Evolutionary conservation across 2,113 vertebrate genomes (phyloP), one percentile per base, ranked within the genome.

Genomic region (Siphamia tubifer): DNA sequence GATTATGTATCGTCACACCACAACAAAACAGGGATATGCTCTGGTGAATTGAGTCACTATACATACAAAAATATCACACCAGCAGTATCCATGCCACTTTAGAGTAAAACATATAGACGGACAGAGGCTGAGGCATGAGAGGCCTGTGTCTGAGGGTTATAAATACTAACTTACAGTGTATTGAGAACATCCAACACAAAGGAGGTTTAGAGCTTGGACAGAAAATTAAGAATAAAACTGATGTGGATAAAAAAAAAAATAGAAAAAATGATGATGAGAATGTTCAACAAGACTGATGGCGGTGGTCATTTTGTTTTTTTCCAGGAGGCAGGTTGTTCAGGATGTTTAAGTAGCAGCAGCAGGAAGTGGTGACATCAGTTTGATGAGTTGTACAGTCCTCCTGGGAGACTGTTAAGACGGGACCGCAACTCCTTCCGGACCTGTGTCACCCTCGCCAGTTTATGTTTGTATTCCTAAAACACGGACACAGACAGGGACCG

Each of bases 381-480:
- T 53, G 96, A 86, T 16, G 91, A 91, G n/a, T 88, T 94, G 90
- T 95, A 97, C 71, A 95, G 90, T 74, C 96, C 93, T 30, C 94
- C 95, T 44, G 96, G 96, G 30, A 99, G 94, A 88, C 90, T 94
- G 91, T 93, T 95, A 69, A 98, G 94, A 63, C 95, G 96, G 19
- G 96, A 94, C 32, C 95, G 93, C 60, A 99, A 94, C 88, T 99
- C 98, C 88, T 98, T 99, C 44, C 97, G 93, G 17, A 99, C 98
- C 81, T 96, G 93, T 79, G 96, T 96, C 70, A 98, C 97, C 77
- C 93, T 92, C 62, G 94, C 95, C 86, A 99, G 90, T 89, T 99
- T 99, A 72, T 92, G 94, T 79, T 99, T 99, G 90, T 98, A 98
- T 67, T 99, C 98, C 98, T 99, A 90, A 6, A 94, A 94, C 30